Evolutionary conservation across 2,797 vertebrate genomes (phyloP).

Genomic region (Cebuella pygmaea): DNA sequence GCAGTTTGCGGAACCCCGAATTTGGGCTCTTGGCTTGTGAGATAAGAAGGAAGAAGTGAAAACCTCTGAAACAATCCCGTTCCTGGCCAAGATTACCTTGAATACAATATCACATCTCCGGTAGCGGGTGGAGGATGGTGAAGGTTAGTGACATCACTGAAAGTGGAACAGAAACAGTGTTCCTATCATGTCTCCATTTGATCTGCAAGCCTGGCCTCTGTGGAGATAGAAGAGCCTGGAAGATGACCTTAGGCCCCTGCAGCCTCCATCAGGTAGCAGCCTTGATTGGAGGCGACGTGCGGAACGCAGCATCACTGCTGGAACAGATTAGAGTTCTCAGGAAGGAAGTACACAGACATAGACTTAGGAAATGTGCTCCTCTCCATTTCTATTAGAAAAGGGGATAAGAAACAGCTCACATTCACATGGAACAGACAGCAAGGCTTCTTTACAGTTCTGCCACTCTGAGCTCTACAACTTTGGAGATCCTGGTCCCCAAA

Average conservation of each 20-base stretch:
- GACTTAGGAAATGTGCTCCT: neutral
- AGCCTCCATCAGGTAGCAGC: neutral
- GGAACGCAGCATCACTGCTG: neutral
- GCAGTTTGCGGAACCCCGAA: neutral
- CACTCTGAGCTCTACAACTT: neutral
- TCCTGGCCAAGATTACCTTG: neutral
- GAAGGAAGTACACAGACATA: accelerated
- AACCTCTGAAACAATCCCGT: neutral
- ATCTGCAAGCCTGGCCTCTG: neutral
- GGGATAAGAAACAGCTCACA: neutral
- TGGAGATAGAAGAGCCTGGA: neutral
- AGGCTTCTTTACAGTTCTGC: neutral
- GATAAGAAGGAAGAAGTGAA: neutral
- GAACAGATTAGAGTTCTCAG: neutral
- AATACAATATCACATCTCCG: neutral
- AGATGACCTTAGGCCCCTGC: neutral
- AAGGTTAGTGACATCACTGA: too few species aligned
- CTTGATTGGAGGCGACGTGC: neutral
- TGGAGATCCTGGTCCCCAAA: neutral
- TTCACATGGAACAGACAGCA: neutral
- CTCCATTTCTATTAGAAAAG: neutral
- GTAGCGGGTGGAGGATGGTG: accelerated
- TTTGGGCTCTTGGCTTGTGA: neutral
- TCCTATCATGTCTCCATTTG: neutral
- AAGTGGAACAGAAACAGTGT: neutral